Conservation (phyloP, 2,113 vertebrate genomes). For the Ornithorhynchus anatinus region DNA sequence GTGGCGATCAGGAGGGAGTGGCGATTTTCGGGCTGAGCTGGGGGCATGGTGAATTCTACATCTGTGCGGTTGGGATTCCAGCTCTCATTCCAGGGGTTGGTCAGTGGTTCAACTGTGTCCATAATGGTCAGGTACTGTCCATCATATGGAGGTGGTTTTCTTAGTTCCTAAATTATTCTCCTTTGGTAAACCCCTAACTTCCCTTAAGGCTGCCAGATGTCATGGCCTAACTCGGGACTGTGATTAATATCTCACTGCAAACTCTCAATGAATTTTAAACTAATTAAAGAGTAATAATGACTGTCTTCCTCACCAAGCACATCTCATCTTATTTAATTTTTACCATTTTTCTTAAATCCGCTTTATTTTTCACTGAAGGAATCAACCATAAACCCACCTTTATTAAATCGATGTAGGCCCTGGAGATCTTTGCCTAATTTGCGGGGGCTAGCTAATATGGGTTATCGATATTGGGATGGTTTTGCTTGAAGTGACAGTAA, state of each 20-base stretch:
- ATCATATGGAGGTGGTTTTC: constrained; percentile 17
- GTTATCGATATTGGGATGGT: too few species aligned
- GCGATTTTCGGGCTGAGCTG: constrained; percentile 44
- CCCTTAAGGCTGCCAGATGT: constrained; percentile 44
- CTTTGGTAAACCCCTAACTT: constrained; percentile 70
- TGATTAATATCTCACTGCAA: constrained; percentile 21
- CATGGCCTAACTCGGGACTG: neutral
- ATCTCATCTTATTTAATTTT: too few species aligned
- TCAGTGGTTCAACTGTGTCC: neutral
- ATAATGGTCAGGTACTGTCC: neutral
- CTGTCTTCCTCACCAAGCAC: too few species aligned
- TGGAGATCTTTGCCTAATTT: too few species aligned
- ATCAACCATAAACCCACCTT: too few species aligned
- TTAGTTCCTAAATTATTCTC: constrained; percentile 1
- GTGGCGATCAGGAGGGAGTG: neutral
- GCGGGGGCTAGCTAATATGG: too few species aligned
- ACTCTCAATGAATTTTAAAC: neutral
- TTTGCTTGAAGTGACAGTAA: too few species aligned
- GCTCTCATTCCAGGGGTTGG: neutral
- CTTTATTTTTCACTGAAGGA: too few species aligned
- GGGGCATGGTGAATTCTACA: neutral
- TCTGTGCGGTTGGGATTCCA: constrained; percentile 7
- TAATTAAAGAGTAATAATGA: too few species aligned
- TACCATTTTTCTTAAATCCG: too few species aligned
- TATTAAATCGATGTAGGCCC: too few species aligned